phyloP scores from a whole-genome alignment of 2,797 vertebrate genomes.

The Danio choprae region DNA sequence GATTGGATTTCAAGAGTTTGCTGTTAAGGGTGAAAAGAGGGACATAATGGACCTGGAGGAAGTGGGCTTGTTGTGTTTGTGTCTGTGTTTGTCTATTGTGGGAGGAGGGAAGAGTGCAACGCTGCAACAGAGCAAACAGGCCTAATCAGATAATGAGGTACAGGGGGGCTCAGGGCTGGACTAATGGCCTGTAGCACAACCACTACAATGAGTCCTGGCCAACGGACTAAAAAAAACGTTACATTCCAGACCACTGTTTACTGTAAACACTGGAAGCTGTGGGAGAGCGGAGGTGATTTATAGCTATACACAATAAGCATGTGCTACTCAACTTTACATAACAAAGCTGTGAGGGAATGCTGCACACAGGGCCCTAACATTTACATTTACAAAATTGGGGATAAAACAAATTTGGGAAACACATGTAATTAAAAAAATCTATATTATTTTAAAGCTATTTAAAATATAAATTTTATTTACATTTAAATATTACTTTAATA shows the following conservation, averaged over 20 bases:
- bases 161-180: constrained; percentile 21
- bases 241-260: constrained; percentile 72
- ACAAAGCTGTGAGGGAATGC: constrained; percentile 38
- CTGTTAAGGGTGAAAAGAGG: constrained; percentile 12
- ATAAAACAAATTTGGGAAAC: too few relatives aligned
- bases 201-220: constrained; percentile 46
- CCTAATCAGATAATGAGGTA: constrained; percentile 52
- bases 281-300: constrained; percentile 56
- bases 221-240: constrained; percentile 58
- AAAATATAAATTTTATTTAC: too few relatives aligned
- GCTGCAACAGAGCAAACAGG: constrained; percentile 53
- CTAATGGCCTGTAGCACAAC: constrained; percentile 43
- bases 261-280: constrained; percentile 68
- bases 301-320: constrained; percentile 39
- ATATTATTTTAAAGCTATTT: too few relatives aligned
- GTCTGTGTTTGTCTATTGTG: constrained; percentile 23
- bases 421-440: too few relatives aligned
- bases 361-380: background rate
- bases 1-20: constrained; percentile 28
- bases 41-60: constrained; percentile 35
- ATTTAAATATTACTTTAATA: too few relatives aligned
- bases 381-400: too few relatives aligned
- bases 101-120: constrained; percentile 14
- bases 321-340: constrained; percentile 42
- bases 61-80: constrained; percentile 25